These are phyloP conservation scores for Globia sparganii DNA, from an alignment of 2,888 invertebrate species.

Conservation along the genomic window DNA sequence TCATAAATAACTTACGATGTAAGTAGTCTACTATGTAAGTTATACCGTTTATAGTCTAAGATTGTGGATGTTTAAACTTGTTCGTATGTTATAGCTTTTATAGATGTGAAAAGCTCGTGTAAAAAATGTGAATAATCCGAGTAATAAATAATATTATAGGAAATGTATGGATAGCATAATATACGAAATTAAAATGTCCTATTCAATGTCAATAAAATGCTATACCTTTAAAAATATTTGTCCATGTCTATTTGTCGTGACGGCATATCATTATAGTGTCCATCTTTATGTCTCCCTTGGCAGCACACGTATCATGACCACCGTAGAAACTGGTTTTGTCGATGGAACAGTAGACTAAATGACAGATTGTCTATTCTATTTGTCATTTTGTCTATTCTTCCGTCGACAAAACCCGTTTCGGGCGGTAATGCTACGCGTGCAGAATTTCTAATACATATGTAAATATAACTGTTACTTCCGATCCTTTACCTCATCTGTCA, in stretches of 20 bases:
- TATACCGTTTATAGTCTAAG: conserved; percentile 49
- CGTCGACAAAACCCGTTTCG: neutral
- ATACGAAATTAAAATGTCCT: conserved; percentile 20
- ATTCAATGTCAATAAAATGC: conserved; percentile 5
- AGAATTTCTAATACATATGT: conserved; percentile 9
- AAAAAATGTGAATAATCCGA: conserved; percentile 29
- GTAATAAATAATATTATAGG: conserved; percentile 19
- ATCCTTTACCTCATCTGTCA: conserved; percentile 44
- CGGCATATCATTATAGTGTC: neutral
- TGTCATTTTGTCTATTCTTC: too few relatives aligned
- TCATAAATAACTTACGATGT: conserved; percentile 54
- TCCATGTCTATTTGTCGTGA: conserved; percentile 31
- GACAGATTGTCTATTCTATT: neutral
- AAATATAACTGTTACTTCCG: conserved; percentile 46
- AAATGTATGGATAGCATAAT: conserved; percentile 33
- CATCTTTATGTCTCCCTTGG: neutral
- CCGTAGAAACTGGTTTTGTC: neutral
- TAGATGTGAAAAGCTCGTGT: conserved; percentile 36
- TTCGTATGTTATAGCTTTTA: conserved; percentile 43
- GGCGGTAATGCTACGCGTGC: neutral
- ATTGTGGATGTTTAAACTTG: conserved; percentile 34
- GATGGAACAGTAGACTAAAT: neutral
- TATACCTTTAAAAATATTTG: conserved; percentile 1
- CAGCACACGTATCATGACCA: neutral
- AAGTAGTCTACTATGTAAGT: conserved; percentile 44